phyloP scores from a whole-genome alignment of 2,797 vertebrate genomes.

The Pipistrellus nathusii region DNA sequence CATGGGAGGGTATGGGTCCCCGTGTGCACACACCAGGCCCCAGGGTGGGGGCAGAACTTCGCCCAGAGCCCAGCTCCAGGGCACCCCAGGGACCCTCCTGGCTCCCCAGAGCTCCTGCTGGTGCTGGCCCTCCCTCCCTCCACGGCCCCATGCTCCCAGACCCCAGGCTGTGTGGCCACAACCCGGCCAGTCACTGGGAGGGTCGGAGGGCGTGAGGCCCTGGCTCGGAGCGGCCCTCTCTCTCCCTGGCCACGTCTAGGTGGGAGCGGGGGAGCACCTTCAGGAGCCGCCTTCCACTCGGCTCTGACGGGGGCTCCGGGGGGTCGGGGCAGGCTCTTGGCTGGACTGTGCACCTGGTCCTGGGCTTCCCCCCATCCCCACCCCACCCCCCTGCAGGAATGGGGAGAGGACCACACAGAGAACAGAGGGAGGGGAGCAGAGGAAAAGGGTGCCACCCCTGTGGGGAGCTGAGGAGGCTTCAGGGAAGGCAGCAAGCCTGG shows the following conservation, averaged over 20 bases:
- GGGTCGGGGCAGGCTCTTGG: neutral
- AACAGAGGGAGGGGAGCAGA: neutral
- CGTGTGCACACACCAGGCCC: accelerated
- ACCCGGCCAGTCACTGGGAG: neutral
- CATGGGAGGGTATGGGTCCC: conserved; percentile 10
- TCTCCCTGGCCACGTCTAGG: neutral
- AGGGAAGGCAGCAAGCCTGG: neutral
- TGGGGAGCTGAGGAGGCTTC: neutral
- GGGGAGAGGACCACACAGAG: neutral
- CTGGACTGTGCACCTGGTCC: neutral
- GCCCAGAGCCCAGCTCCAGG: neutral
- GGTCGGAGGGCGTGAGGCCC: neutral
- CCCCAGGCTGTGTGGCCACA: neutral
- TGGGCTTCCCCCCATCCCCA: too few species aligned
- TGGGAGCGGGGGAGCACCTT: neutral
- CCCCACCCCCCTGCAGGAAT: neutral
- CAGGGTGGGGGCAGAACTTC: neutral
- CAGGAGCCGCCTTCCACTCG: neutral
- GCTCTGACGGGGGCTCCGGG: neutral
- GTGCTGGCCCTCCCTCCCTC: neutral
- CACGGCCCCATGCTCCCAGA: neutral
- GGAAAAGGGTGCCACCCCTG: accelerated
- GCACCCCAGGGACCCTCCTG: neutral
- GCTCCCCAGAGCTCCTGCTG: neutral
- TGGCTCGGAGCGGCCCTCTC: neutral